phyloP scores from a whole-genome alignment of 2,888 invertebrate species.

The Heteromurus nitidus region DNA sequence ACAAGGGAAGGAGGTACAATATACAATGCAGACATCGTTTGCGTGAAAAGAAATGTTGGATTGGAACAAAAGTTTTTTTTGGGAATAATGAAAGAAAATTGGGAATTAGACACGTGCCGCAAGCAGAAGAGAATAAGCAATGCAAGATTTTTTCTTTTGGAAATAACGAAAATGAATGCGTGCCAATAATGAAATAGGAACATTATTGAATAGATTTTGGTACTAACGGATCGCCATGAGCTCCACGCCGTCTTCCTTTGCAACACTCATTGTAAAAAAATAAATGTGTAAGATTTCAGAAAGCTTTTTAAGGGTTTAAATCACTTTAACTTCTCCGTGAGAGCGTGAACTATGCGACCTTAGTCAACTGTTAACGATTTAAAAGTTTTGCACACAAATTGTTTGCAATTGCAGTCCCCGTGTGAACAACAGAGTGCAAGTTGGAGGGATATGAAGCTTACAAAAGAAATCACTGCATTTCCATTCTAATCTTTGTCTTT shows the following conservation, averaged over 20 bases:
- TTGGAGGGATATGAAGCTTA: too few relatives aligned
- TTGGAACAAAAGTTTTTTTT: neutral
- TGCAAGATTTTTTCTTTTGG: neutral
- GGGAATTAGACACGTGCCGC: neutral
- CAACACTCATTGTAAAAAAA: slow-evolving; percentile 39
- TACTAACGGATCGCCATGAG: slow-evolving; percentile 50
- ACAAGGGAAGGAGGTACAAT: too few relatives aligned
- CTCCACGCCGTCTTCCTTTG: slow-evolving; percentile 29
- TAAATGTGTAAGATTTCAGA: neutral
- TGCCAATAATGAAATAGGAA: neutral
- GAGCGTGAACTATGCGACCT: too few relatives aligned
- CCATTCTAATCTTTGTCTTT: neutral
- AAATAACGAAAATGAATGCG: neutral
- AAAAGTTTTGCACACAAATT: too few relatives aligned
- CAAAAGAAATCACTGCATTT: too few relatives aligned
- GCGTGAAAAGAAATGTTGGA: too few relatives aligned
- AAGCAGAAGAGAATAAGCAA: neutral
- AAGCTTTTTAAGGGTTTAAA: neutral
- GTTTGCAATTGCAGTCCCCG: too few relatives aligned
- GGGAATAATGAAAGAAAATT: neutral
- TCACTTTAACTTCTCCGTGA: too few relatives aligned
- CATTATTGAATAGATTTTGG: neutral
- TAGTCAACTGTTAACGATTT: too few relatives aligned
- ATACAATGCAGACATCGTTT: too few relatives aligned
- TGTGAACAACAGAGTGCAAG: too few relatives aligned